These are phyloP conservation scores for Slavum lentiscoides DNA, from an alignment of 2,888 invertebrate genomes.

Conservation along the genomic window DNA sequence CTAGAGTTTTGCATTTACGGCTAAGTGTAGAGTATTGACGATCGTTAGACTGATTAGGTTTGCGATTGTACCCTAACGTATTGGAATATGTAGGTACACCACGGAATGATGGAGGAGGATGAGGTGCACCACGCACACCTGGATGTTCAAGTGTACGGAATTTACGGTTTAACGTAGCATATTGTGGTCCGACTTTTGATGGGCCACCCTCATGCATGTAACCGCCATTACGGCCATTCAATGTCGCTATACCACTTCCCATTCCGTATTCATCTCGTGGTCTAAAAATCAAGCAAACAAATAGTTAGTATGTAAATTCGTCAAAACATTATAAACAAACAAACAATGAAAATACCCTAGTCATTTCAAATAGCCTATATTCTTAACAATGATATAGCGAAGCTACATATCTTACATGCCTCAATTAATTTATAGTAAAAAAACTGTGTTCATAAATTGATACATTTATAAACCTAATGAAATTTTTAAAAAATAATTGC, in stretches of 20 bases:
- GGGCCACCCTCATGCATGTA: conserved; percentile 44
- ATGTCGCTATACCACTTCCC: conserved; percentile 49
- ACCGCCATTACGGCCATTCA: conserved; percentile 50
- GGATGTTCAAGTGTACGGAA: conserved; percentile 58
- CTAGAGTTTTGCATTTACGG: conserved; percentile 93
- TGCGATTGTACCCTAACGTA: conserved; percentile 70
- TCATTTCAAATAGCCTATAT: neutral
- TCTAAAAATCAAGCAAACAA: conserved; percentile 31
- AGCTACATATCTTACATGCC: conserved; percentile 24
- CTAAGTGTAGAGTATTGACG: conserved; percentile 91
- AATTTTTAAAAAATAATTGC: neutral
- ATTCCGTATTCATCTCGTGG: conserved; percentile 50
- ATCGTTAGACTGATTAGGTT: conserved; percentile 62
- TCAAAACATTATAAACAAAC: neutral
- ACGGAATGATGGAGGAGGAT: conserved; percentile 53
- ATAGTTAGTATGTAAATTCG: conserved; percentile 34
- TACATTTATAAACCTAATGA: neutral
- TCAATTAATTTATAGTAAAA: conserved; percentile 25
- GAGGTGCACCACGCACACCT: conserved; percentile 50
- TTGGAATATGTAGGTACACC: conserved; percentile 58
- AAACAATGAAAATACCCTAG: neutral
- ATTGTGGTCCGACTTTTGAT: conserved; percentile 55
- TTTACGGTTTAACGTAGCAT: conserved; percentile 58
- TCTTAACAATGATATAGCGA: conserved; percentile 27
- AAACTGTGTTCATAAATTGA: neutral